Percentiles rank a stretch among this genome's conserved stretches.
These are phyloP conservation scores for Corythoichthys intestinalis DNA, from an alignment of 2,113 vertebrate genomes.

Conservation along the genomic window DNA sequence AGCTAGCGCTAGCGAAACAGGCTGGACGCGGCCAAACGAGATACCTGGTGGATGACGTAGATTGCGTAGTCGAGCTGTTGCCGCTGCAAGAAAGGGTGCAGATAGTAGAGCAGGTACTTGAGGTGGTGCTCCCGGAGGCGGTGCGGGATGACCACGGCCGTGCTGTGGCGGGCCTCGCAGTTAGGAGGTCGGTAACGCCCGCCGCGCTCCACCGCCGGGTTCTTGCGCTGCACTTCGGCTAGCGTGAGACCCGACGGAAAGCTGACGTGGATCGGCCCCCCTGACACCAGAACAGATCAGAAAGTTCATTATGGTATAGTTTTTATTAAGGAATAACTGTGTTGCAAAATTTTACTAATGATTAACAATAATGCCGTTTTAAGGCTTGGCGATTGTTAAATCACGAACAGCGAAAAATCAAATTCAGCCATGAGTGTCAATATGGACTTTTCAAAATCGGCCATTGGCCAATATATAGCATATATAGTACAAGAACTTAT, in stretches of 20 bases:
- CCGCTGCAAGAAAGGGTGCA: constrained; percentile 78
- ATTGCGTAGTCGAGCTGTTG: constrained; percentile 79
- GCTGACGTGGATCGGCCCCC: constrained; percentile 75
- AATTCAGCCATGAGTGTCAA: too few relatives aligned
- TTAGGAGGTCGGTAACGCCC: constrained; percentile 75
- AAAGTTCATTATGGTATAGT: too few relatives aligned
- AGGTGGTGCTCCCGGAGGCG: constrained; percentile 74
- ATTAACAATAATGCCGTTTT: too few relatives aligned
- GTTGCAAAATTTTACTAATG: too few relatives aligned
- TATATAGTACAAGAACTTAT: too few relatives aligned
- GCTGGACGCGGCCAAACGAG: too few relatives aligned
- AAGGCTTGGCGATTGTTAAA: too few relatives aligned
- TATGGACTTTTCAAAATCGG: too few relatives aligned
- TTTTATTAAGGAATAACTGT: too few relatives aligned
- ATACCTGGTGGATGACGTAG: constrained; percentile 80
- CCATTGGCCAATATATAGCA: too few relatives aligned
- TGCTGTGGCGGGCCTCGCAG: constrained; percentile 72
- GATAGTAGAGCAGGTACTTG: constrained; percentile 76
- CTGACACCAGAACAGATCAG: constrained; percentile 29
- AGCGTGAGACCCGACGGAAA: constrained; percentile 70
- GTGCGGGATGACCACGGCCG: constrained; percentile 77
- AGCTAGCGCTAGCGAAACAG: too few relatives aligned
- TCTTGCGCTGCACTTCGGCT: constrained; percentile 66
- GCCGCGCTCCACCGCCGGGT: constrained; percentile 71
- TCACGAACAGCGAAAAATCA: too few relatives aligned